Evolutionary conservation across 1,140 invertebrate species (phyloP).

Genomic region (Orchesella cincta): DNA sequence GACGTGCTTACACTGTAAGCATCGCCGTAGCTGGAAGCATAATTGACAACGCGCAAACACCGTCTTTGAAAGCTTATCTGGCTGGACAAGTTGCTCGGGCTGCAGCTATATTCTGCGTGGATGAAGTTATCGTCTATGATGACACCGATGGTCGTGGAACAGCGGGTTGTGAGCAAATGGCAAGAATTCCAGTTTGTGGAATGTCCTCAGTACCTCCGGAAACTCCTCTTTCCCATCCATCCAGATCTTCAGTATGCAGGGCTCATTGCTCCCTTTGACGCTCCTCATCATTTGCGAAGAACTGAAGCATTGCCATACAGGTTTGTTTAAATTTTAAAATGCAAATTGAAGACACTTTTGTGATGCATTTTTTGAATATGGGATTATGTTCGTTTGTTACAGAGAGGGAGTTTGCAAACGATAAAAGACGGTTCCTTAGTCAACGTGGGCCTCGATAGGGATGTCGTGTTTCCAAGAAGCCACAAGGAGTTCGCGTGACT

Average conservation of each 20-base stretch:
- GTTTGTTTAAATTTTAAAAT: no score
- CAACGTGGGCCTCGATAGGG: conserved; percentile 81
- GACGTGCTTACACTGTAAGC: conserved; percentile 72
- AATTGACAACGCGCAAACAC: conserved; percentile 89
- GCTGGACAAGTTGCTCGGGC: conserved; percentile 76
- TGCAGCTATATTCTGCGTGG: conserved; percentile 88
- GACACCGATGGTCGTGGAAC: conserved; percentile 63
- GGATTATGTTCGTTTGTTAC: no score
- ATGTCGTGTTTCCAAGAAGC: conserved; percentile 77
- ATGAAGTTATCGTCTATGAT: conserved; percentile 75
- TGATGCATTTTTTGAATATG: no score
- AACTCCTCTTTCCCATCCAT: conserved; percentile 88
- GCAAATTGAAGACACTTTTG: no score
- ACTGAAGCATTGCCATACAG: conserved; percentile 73
- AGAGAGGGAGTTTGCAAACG: conserved; percentile 81
- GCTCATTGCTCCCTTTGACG: conserved; percentile 86
- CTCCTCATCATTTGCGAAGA: conserved; percentile 85
- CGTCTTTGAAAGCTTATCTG: conserved; percentile 82
- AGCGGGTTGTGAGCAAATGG: conserved; percentile 73
- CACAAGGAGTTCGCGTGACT: conserved; percentile 81
- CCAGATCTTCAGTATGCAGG: conserved; percentile 80
- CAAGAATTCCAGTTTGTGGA: conserved; percentile 93
- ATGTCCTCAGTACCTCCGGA: conserved; percentile 95
- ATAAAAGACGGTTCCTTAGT: conserved; percentile 78
- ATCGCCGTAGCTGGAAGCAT: conserved; percentile 96